Evolutionary conservation across 2,888 invertebrate species (phyloP).

Genomic region (Chrysotoxum bicinctum): DNA sequence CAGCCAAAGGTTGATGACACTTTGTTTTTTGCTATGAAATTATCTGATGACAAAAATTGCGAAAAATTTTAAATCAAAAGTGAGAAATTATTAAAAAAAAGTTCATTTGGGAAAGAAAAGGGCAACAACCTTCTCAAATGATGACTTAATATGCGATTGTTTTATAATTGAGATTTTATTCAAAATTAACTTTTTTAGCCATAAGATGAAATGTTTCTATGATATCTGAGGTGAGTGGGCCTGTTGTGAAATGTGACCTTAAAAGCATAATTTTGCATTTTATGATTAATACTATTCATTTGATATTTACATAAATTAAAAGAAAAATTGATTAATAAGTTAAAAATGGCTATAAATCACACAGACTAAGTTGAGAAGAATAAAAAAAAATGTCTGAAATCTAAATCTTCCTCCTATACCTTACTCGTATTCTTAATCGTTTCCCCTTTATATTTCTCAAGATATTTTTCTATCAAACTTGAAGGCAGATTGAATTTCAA

Average conservation of each 20-base stretch:
- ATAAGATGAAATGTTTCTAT: not conserved
- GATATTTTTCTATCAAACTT: constrained; percentile 2
- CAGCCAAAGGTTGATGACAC: constrained; percentile 30
- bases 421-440: not conserved
- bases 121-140: not conserved
- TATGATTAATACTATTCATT: not conserved
- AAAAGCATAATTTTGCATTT: not conserved
- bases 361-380: not conserved
- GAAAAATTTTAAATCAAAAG: not conserved
- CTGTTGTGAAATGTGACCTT: not conserved
- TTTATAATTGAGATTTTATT: not conserved
- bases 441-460: not conserved
- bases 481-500: constrained; percentile 27
- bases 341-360: not conserved
- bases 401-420: not conserved
- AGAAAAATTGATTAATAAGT: constrained; percentile 9
- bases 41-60: not conserved
- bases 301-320: not conserved
- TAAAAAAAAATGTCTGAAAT: constrained; percentile 4
- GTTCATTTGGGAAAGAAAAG: not conserved
- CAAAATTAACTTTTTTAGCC: not conserved
- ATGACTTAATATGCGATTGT: not conserved
- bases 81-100: not conserved
- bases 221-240: not conserved
- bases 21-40: not conserved